Evolutionary conservation across 2,113 vertebrate genomes (phyloP).

Genomic region (Anhinga rufa): DNA sequence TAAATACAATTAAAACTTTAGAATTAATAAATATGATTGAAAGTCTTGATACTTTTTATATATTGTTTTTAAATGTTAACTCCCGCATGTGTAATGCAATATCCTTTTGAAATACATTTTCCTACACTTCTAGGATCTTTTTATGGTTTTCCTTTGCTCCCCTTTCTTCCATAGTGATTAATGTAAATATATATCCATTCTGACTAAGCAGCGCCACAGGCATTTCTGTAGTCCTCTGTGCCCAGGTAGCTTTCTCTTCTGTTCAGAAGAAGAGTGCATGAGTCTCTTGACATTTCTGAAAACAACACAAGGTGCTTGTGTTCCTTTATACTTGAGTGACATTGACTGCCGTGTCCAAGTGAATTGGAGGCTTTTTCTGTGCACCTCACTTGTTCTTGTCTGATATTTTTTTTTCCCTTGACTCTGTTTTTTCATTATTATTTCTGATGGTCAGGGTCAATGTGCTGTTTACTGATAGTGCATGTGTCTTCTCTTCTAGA

Average conservation of each 20-base stretch:
- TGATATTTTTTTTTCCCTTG: background rate
- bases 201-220: background rate
- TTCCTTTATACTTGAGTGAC: background rate
- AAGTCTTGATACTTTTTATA: background rate
- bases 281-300: background rate
- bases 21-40: background rate
- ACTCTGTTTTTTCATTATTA: background rate
- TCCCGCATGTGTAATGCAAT: background rate
- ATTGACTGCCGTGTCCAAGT: background rate
- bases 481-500: constrained; percentile 66
- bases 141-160: background rate
- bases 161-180: background rate
- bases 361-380: background rate
- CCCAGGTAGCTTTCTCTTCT: background rate
- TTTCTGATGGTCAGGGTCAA: background rate
- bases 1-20: background rate
- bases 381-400: background rate
- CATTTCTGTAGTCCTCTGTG: background rate
- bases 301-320: background rate
- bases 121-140: background rate
- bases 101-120: background rate
- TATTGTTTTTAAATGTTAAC: background rate
- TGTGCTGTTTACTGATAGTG: background rate
- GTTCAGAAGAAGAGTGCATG: background rate
- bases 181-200: background rate